Evolutionary conservation across 2,113 vertebrate genomes (phyloP), one percentile per base, ranked within the genome.

Genomic region (Xenopus borealis): DNA sequence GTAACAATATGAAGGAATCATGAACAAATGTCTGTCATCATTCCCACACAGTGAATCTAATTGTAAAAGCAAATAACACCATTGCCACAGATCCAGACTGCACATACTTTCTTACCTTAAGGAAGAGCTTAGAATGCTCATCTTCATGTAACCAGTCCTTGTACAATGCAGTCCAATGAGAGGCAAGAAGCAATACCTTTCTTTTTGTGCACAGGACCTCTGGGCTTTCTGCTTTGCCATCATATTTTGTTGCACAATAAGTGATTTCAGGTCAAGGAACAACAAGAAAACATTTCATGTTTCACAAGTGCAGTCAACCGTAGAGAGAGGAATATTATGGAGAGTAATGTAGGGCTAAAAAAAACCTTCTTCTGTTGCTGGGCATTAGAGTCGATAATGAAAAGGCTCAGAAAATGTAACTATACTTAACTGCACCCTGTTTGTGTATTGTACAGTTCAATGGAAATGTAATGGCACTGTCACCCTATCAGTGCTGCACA

Each of bases 151-250:
- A 88, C 90, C 95, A 94, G 82, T 94, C 93, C 82, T 86, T 93
- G 85, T 96, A 95, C 14, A 97, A 93, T 19, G 85, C 83, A 78
- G 91, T 92, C 97, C 97, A 99, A 79, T 97, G 94, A 27, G 94
- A 96, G 72, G 97, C 94, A 82, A 99, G 88, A 85, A 95, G 92
- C 73, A 98, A 88, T 62, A 99, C 93, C 85, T 97, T 98, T 11
- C 91, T 89, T 78, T 99, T 99, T 85, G 94, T 94, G 71, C 93
- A 92, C 75, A 96, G 88, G 69, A 89, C 83, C 61, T 96, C 94
- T 46, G 90, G 89, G 67, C 81, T 88, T 0, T 95, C 94, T 81
- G 95, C 94, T 79, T 94, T 96, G 40, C 88, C 89, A 83, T 91
- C 87, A 82, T 92, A 87, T 72, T 87, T 91, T 86, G 95, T 96